These are phyloP conservation scores for Mastigias papua DNA, from an alignment of 30 jellyfish, hydroid and myxozoan genomes.

Conservation along the genomic window DNA sequence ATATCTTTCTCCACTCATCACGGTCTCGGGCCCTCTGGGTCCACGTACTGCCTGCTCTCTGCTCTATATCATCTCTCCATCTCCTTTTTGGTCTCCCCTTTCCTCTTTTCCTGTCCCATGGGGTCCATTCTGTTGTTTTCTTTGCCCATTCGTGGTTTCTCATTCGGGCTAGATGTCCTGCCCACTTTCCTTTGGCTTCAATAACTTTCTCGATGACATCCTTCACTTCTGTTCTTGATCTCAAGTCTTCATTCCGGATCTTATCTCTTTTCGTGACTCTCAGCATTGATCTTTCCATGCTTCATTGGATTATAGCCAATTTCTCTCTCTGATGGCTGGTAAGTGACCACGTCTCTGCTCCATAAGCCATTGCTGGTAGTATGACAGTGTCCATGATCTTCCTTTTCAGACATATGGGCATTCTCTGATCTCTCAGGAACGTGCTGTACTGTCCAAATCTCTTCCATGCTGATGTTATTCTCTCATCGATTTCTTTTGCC, in stretches of 20 bases:
- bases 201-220: conserved; percentile 33
- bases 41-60: no score
- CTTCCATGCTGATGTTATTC: conserved; percentile 70
- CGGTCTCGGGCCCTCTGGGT: no score
- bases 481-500: conserved; percentile 47
- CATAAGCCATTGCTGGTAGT: conserved; percentile 65
- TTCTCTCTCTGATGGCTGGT: conserved; percentile 43
- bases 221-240: conserved; percentile 44
- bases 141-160: conserved; percentile 52
- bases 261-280: conserved; percentile 33
- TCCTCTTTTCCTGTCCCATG: no score
- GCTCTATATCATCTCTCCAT: no score
- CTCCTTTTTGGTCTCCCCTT: no score
- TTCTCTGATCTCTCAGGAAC: conserved; percentile 59
- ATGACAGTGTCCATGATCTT: conserved; percentile 57
- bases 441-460: conserved; percentile 72
- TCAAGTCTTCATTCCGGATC: conserved; percentile 42
- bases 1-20: no score
- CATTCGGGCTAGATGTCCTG: conserved; percentile 68
- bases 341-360: conserved; percentile 74
- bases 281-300: conserved; percentile 62
- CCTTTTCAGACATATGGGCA: conserved; percentile 63
- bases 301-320: conserved; percentile 38
- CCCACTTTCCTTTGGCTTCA: conserved; percentile 51
- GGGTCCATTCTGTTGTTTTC: conserved; percentile 53